These are phyloP conservation scores for Chrysodeixis includens DNA, from an alignment of 2,888 invertebrate genomes.

Conservation along the genomic window DNA sequence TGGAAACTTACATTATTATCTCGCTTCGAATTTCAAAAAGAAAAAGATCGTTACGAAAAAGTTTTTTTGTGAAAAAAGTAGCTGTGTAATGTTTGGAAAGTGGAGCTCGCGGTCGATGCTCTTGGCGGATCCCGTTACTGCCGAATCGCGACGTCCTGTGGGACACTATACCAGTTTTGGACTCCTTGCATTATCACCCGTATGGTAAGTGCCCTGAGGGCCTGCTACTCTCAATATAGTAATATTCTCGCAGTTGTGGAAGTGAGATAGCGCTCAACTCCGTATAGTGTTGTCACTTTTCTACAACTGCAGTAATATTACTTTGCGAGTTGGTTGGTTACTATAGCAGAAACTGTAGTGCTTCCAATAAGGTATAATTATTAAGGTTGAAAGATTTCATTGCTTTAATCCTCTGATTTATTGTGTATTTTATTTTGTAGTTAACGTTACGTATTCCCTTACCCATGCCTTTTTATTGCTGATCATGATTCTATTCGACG, in stretches of 20 bases:
- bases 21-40: neutral
- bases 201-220: slow-evolving; percentile 43
- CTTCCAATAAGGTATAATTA: neutral
- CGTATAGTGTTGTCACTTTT: too few species aligned
- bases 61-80: slow-evolving; percentile 33
- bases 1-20: slow-evolving; percentile 8
- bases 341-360: slow-evolving; percentile 19
- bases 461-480: neutral
- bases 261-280: too few species aligned
- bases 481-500: neutral
- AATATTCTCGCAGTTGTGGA: too few species aligned
- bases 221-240: too few species aligned
- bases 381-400: slow-evolving; percentile 8
- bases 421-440: neutral
- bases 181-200: slow-evolving; percentile 49
- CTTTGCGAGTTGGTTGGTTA: too few species aligned
- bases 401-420: neutral
- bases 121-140: slow-evolving; percentile 66
- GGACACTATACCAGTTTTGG: slow-evolving; percentile 59
- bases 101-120: slow-evolving; percentile 68
- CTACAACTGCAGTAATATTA: too few species aligned
- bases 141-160: slow-evolving; percentile 66
- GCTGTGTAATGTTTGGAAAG: slow-evolving; percentile 32
- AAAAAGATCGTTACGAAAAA: slow-evolving; percentile 18
- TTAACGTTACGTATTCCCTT: neutral